Evolutionary conservation across 2,888 invertebrate species (phyloP).

Genomic region (Limenitis camilla): DNA sequence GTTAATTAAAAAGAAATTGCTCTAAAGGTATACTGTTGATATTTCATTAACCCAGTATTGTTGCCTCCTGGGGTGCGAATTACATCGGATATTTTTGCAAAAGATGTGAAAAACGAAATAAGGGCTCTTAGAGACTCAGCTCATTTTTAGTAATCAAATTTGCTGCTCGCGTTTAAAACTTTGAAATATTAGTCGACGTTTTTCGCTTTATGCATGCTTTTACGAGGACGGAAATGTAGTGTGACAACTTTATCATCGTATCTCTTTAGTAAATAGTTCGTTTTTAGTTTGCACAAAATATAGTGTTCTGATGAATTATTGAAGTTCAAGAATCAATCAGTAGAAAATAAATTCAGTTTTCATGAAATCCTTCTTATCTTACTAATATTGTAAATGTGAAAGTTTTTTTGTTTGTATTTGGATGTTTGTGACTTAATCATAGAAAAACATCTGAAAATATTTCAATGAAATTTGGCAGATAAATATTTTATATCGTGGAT

Average conservation of each 20-base stretch:
- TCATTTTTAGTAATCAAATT: constrained; percentile 56
- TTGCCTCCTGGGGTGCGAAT: constrained; percentile 39
- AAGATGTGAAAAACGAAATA: constrained; percentile 49
- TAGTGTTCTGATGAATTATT: too few species aligned
- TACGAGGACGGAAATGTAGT: background rate
- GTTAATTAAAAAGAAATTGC: constrained; percentile 36
- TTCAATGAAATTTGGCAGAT: too few species aligned
- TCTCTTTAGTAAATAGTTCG: background rate
- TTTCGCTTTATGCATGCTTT: background rate
- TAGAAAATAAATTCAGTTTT: too few species aligned
- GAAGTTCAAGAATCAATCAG: too few species aligned
- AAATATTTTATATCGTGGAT: too few species aligned
- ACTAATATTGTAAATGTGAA: too few species aligned
- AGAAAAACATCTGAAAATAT: too few species aligned
- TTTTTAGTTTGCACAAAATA: background rate
- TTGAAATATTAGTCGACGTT: constrained; percentile 9
- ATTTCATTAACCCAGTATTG: constrained; percentile 53
- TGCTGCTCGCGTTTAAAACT: constrained; percentile 38
- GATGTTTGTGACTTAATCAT: too few species aligned
- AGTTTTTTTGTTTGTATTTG: too few species aligned
- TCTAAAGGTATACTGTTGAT: constrained; percentile 41
- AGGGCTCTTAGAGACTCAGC: constrained; percentile 43
- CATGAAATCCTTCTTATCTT: too few species aligned
- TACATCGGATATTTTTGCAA: constrained; percentile 49
- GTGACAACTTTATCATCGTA: background rate